Base-by-base conservation (phyloP, 2,797 vertebrate species). In the Bufotes viridis region DNA sequence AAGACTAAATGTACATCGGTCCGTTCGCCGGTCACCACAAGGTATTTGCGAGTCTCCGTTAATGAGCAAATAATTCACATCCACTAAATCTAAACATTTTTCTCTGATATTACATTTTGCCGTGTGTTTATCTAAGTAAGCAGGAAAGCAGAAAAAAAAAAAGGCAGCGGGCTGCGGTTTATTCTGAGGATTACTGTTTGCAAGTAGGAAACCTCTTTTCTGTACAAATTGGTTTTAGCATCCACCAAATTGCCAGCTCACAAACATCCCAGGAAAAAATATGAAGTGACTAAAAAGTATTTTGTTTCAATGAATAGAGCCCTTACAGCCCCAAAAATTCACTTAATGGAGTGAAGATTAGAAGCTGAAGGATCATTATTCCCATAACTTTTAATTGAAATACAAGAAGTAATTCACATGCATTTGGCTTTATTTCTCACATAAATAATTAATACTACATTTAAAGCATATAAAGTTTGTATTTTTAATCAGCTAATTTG, bases 361-460 rank as follows among this genome's bases (percentile, higher is more conserved):
- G 91, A 93, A 91, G 92, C 91, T 91, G 90, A 91, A 89, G 90
- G 92, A 92, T 94, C 92, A 91, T 91, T 93, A 91, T 92, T 93
- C 93, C 93, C 83, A 80, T 89, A 93, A 93, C 83, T 15, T 93
- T 93, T 92, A 90, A 85, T 92, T 93, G 92, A 92, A 90, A 92
- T 90, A 93, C 91, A 92, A 91, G 93, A 91, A 85, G 90, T 92
- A 94, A 94, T 94, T 95, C 94, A 94, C 91, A 83, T 87, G 93
- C 91, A 82, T 88, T 42, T 90, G 88, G 91, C 90, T 94, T 93
- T 92, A 91, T 93, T 94, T 93, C 92, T 93, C 90, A 89, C 92
- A 94, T 93, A 95, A 93, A 95, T 94, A 95, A 95, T 95, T 94
- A 95, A 94, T 94, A 92, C 91, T 92, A 91, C 93, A 94, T 95